Conservation (phyloP, 2,888 invertebrate species). For the Cryptocheilus praepositus region DNA sequence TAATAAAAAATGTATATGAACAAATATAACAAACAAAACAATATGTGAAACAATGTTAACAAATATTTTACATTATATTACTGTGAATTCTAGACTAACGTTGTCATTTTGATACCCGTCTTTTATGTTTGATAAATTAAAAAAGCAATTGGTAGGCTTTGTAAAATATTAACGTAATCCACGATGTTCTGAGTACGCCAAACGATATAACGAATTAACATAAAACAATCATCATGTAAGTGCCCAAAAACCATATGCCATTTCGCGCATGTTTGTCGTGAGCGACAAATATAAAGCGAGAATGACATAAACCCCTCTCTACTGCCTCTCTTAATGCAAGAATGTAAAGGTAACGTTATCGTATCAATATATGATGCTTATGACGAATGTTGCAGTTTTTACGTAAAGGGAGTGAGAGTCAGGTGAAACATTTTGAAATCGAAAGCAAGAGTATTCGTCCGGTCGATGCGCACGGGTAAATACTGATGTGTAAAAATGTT, state of each 20-base stretch:
- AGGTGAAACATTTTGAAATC: constrained; percentile 15
- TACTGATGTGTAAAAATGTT: constrained; percentile 20
- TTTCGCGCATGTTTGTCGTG: constrained; percentile 21
- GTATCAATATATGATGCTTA: constrained; percentile 37
- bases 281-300: constrained; percentile 32
- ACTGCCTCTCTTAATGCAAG: constrained; percentile 34
- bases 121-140: too few species aligned
- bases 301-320: constrained; percentile 40
- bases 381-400: constrained; percentile 42
- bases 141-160: not conserved
- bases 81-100: not conserved
- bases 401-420: constrained; percentile 31
- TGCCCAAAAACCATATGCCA: constrained; percentile 2
- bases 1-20: constrained; percentile 27
- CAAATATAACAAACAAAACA: constrained; percentile 32
- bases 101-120: too few species aligned
- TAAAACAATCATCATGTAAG: constrained; percentile 6
- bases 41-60: constrained; percentile 30
- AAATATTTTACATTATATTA: constrained; percentile 15
- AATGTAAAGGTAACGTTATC: constrained; percentile 43
- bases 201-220: constrained; percentile 4
- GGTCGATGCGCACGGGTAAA: not conserved
- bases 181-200: not conserved
- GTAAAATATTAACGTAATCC: constrained; percentile 17
- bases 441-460: not conserved